phyloP scores from a whole-genome alignment of 2,888 invertebrate species.

The Pandemis heparana region DNA sequence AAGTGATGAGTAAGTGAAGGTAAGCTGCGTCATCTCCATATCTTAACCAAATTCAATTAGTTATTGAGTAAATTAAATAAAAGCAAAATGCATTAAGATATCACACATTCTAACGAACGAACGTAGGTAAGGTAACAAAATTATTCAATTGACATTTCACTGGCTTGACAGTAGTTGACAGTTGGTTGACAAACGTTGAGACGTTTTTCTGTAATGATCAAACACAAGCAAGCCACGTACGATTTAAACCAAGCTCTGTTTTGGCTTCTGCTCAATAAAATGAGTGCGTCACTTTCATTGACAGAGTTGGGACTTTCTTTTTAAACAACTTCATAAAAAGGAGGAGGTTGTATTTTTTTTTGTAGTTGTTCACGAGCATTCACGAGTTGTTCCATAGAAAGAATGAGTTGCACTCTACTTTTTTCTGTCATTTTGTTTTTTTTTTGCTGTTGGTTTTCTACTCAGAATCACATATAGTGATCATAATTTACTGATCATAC shows the following conservation, averaged over 20 bases:
- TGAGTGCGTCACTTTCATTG: too few species aligned
- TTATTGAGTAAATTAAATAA: slow-evolving; percentile 39
- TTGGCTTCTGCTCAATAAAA: too few species aligned
- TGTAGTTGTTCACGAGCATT: too few species aligned
- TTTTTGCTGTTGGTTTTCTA: too few species aligned
- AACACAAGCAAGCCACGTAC: background rate
- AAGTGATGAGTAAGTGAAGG: slow-evolving; percentile 23
- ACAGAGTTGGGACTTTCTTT: too few species aligned
- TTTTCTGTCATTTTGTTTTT: too few species aligned
- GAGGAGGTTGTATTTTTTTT: too few species aligned
- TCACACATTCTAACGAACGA: slow-evolving; percentile 43
- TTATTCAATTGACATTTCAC: slow-evolving; percentile 31
- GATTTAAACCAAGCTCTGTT: background rate
- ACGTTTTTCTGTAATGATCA: background rate
- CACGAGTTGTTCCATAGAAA: too few species aligned
- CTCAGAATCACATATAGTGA: too few species aligned
- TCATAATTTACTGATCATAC: too few species aligned
- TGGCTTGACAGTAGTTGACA: slow-evolving; percentile 24
- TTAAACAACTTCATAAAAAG: too few species aligned
- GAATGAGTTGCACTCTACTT: too few species aligned
- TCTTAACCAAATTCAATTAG: slow-evolving; percentile 35
- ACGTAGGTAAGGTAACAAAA: slow-evolving; percentile 42
- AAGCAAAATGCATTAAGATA: slow-evolving; percentile 36
- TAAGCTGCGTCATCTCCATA: slow-evolving; percentile 29
- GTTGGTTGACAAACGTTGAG: background rate